A percentile compares a stretch with the other conserved stretches of the same genome.
Evolutionary conservation across 2,797 vertebrate genomes (phyloP).

Genomic region (Spizella passerina): DNA sequence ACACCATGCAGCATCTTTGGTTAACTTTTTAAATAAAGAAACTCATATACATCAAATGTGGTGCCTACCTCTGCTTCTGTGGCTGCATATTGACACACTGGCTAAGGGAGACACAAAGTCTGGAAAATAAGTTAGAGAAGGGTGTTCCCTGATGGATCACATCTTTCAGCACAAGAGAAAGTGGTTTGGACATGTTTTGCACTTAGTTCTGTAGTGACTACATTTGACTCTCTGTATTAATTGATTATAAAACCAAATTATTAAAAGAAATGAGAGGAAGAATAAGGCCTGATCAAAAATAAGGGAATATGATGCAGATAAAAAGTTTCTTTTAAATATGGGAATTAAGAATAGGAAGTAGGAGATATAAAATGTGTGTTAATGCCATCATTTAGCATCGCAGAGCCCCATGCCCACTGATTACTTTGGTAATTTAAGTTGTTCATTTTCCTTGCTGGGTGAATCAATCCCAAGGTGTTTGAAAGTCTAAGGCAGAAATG

Average conservation of each 20-base stretch:
- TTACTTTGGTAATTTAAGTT: neutral
- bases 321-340: neutral
- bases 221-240: neutral
- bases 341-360: neutral
- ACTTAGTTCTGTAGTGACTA: neutral
- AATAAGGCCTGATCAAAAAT: neutral
- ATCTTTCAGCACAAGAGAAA: neutral
- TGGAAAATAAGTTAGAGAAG: neutral
- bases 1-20: neutral
- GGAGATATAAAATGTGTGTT: neutral
- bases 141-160: neutral
- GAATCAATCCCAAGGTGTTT: neutral
- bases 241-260: neutral
- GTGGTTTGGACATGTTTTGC: neutral
- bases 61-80: neutral
- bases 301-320: neutral
- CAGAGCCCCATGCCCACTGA: neutral
- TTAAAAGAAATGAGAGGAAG: neutral
- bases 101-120: neutral
- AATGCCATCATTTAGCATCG: neutral
- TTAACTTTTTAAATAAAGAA: neutral
- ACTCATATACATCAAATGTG: neutral
- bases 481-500: neutral
- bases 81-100: neutral
- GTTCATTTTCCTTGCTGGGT: neutral